These are phyloP conservation scores for Peromyscus polionotus DNA, from an alignment of 2,113 vertebrate species.

Conservation along the genomic window DNA sequence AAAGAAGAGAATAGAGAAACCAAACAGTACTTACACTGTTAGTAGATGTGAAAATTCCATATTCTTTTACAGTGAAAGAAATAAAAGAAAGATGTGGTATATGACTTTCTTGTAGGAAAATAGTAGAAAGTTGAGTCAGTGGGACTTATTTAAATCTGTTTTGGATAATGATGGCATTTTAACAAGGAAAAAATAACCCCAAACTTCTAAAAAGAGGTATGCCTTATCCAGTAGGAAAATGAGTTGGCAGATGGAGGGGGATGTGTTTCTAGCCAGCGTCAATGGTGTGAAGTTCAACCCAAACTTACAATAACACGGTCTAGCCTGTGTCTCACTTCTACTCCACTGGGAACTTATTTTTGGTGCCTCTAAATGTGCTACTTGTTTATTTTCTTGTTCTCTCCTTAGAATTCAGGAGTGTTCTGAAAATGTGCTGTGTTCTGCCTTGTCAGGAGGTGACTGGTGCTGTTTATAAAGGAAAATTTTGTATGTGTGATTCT, in stretches of 20 bases:
- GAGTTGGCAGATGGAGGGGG: no score
- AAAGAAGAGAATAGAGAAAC: not conserved
- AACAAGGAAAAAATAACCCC: not conserved
- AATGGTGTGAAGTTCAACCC: not conserved
- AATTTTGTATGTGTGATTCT: not conserved
- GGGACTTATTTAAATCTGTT: slow-evolving; percentile 18
- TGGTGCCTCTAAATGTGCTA: not conserved
- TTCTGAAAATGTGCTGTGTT: slow-evolving; percentile 35
- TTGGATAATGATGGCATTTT: not conserved
- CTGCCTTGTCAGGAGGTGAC: slow-evolving; percentile 49
- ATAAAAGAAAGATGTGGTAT: not conserved
- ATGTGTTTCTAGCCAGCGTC: not conserved
- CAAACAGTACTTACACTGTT: not conserved
- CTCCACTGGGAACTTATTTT: not conserved
- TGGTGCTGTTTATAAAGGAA: slow-evolving; percentile 46
- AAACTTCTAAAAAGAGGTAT: not conserved
- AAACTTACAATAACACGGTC: not conserved
- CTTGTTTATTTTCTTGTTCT: not conserved
- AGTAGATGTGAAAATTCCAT: not conserved
- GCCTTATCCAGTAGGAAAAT: not conserved
- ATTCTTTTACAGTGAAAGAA: not conserved
- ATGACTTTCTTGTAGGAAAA: not conserved
- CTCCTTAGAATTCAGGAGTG: not conserved
- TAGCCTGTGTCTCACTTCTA: not conserved
- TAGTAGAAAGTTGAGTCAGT: not conserved